Conservation (phyloP, 2,113 vertebrate species). For the Ptychochromis oligacanthus region DNA sequence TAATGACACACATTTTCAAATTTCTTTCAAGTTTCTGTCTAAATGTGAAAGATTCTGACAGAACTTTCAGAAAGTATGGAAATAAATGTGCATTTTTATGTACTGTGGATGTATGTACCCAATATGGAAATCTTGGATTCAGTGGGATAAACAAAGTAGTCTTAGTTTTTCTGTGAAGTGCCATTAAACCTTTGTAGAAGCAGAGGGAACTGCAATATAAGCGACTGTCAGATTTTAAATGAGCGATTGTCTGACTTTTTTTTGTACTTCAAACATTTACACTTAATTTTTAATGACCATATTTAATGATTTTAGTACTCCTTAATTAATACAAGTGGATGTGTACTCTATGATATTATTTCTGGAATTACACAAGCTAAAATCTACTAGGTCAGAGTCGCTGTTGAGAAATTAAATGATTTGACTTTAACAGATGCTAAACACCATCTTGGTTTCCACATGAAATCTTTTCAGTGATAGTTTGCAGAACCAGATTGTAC, state of each 20-base stretch:
- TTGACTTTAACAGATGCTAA: constrained; percentile 29
- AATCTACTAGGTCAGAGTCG: background rate
- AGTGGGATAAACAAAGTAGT: no score
- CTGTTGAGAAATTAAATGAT: background rate
- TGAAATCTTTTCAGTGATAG: constrained; percentile 29
- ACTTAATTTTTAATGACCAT: background rate
- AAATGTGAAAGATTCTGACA: background rate
- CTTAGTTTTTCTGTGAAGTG: no score
- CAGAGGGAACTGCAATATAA: no score
- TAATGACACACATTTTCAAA: background rate
- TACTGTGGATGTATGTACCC: no score
- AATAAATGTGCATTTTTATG: no score
- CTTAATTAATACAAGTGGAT: background rate
- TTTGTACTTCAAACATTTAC: background rate
- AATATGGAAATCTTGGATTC: no score
- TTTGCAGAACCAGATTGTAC: constrained; percentile 33
- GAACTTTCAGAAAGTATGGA: no score
- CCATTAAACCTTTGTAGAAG: no score
- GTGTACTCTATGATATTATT: background rate
- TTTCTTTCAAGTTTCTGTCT: background rate
- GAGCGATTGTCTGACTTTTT: background rate
- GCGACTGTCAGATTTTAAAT: no score
- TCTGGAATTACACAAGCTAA: background rate
- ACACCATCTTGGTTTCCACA: constrained; percentile 50
- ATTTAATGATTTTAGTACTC: background rate